phyloP scores from a whole-genome alignment of 2,888 invertebrate genomes.

The Synanthedon vespiformis region DNA sequence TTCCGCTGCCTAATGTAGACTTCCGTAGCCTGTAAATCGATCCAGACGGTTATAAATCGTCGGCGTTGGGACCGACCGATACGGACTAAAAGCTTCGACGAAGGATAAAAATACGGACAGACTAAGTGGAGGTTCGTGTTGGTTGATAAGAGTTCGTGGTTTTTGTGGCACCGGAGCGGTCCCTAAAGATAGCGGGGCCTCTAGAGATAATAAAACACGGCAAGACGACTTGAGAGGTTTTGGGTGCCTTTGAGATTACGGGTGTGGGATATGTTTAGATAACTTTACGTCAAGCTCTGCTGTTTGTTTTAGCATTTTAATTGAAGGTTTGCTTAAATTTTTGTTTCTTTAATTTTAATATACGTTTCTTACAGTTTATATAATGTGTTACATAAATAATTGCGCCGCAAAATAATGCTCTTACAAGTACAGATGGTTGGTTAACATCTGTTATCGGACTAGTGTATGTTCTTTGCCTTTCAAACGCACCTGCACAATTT shows the following conservation, averaged over 20 bases:
- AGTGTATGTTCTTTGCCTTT: conserved; percentile 60
- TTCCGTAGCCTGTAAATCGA: conserved; percentile 57
- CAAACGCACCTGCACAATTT: conserved; percentile 53
- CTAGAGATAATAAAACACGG: conserved; percentile 48
- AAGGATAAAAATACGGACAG: conserved; percentile 55
- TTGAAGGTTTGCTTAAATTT: conserved; percentile 18
- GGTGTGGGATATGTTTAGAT: conserved; percentile 48
- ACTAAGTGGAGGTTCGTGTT: conserved; percentile 64
- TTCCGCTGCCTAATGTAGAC: conserved; percentile 55
- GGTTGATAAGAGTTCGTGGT: conserved; percentile 58
- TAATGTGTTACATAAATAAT: conserved; percentile 43
- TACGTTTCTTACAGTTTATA: conserved; percentile 12
- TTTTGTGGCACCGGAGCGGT: conserved; percentile 55
- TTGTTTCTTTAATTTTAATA: background rate
- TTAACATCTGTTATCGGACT: conserved; percentile 61
- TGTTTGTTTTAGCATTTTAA: conserved; percentile 39
- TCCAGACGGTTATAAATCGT: conserved; percentile 54
- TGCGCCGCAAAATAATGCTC: conserved; percentile 42
- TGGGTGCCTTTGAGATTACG: conserved; percentile 37
- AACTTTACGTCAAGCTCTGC: conserved; percentile 29
- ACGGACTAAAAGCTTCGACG: conserved; percentile 59
- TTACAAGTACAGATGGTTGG: conserved; percentile 44
- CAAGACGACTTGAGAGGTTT: conserved; percentile 44
- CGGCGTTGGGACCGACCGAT: conserved; percentile 43
- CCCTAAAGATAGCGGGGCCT: conserved; percentile 50